A percentile compares a stretch with the other conserved stretches of the same genome.
These are phyloP conservation scores for Palythoa caribaeorum DNA, from an alignment of 92 coral and sea anemone genomes.

Conservation along the genomic window DNA sequence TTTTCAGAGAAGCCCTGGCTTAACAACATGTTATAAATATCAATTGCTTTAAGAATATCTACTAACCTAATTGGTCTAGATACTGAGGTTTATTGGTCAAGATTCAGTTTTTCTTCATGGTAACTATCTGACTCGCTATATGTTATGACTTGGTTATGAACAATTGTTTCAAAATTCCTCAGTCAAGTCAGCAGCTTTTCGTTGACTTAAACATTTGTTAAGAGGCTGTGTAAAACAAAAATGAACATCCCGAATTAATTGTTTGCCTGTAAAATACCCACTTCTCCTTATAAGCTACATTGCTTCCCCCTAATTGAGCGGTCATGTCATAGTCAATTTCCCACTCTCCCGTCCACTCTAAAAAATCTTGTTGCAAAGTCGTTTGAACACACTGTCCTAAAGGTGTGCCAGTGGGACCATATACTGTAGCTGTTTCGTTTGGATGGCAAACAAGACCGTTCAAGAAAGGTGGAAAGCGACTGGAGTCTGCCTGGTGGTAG, in stretches of 20 bases:
- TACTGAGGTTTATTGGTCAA: no score
- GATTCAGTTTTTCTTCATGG: no score
- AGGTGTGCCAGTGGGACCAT: not conserved
- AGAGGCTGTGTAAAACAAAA: not conserved
- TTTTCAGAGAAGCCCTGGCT: no score
- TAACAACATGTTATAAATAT: no score
- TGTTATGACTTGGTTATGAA: no score
- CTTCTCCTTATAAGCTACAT: not conserved
- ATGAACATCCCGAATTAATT: constrained; percentile 6
- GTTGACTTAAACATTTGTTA: not conserved
- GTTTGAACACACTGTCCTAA: constrained; percentile 14
- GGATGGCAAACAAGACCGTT: constrained; percentile 36
- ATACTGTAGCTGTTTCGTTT: not conserved
- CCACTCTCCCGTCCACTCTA: constrained; percentile 40
- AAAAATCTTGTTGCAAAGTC: constrained; percentile 12
- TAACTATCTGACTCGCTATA: no score
- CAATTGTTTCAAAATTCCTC: no score
- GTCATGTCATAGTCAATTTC: constrained; percentile 1
- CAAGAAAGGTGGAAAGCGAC: constrained; percentile 28
- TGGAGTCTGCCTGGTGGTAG: not conserved
- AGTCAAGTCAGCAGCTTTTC: no score
- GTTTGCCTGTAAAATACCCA: constrained; percentile 15
- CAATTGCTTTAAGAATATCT: no score
- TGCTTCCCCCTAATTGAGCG: not conserved
- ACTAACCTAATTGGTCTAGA: no score